These are phyloP conservation scores for Heptranchias perlo DNA, from an alignment of 2,113 vertebrate species.

Conservation along the genomic window DNA sequence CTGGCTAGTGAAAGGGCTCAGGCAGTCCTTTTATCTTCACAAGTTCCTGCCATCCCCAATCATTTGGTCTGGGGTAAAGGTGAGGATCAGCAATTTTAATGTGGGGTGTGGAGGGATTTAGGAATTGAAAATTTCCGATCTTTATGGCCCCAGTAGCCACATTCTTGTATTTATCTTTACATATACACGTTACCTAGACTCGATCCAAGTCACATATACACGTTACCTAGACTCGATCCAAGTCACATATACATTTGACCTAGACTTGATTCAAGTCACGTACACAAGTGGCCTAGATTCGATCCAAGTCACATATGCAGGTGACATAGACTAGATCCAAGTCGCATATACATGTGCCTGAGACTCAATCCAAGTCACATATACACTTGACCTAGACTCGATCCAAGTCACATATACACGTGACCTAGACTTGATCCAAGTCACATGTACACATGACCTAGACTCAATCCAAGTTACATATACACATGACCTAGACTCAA, in stretches of 20 bases:
- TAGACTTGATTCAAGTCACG: no score
- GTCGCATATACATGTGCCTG: background rate
- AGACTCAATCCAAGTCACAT: background rate
- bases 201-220: background rate
- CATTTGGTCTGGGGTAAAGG: background rate
- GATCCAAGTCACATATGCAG: no score
- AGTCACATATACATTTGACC: no score
- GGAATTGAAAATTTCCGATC: background rate
- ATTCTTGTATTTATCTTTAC: background rate
- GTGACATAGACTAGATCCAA: background rate
- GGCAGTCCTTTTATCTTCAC: background rate
- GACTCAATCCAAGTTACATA: no score
- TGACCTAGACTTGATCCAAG: no score
- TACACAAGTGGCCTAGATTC: no score
- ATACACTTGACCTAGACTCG: background rate
- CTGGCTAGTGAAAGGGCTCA: background rate
- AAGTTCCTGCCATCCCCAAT: background rate
- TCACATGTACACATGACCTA: no score
- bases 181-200: background rate
- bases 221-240: background rate
- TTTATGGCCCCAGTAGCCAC: background rate
- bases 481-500: no score
- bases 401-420: no score
- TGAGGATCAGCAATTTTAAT: background rate
- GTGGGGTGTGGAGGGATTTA: background rate